Evolutionary conservation across 2,113 vertebrate genomes (phyloP).

Genomic region (Thamnaconus septentrionalis): DNA sequence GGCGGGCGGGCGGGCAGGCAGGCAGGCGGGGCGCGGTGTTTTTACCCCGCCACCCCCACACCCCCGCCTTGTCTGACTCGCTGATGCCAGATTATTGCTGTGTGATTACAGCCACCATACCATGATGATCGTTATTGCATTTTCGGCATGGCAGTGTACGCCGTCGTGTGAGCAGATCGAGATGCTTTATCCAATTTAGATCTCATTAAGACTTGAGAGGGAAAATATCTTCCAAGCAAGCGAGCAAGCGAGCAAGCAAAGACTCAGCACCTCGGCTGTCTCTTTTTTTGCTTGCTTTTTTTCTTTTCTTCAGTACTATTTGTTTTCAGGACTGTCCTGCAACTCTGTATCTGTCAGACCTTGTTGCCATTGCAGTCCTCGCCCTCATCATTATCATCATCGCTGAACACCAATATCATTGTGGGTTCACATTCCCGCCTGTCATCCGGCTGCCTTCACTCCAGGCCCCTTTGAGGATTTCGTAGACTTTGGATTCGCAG

Average conservation of each 20-base stretch:
- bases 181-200: constrained; percentile 74
- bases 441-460: constrained; percentile 20
- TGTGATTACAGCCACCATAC: constrained; percentile 68
- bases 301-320: constrained; percentile 16
- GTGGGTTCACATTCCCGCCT: constrained; percentile 17
- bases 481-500: constrained; percentile 46
- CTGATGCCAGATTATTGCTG: constrained; percentile 69
- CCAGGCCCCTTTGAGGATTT: constrained; percentile 29
- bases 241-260: constrained; percentile 13
- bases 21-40: constrained; percentile 6
- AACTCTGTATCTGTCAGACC: constrained; percentile 3
- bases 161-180: constrained; percentile 53
- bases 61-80: constrained; percentile 65
- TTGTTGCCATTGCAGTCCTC: constrained; percentile 25
- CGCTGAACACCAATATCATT: not conserved
- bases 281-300: constrained; percentile 2
- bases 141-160: constrained; percentile 58
- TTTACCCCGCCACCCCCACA: constrained; percentile 33
- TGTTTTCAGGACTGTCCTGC: constrained; percentile 21
- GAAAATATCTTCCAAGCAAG: constrained; percentile 26
- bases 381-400: constrained; percentile 12
- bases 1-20: constrained; percentile 13
- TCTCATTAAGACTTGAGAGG: constrained; percentile 69
- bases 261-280: constrained; percentile 42
- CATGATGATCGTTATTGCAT: constrained; percentile 68